phyloP scores from a whole-genome alignment of 1,140 invertebrate genomes.

The Saccostrea glomerata region DNA sequence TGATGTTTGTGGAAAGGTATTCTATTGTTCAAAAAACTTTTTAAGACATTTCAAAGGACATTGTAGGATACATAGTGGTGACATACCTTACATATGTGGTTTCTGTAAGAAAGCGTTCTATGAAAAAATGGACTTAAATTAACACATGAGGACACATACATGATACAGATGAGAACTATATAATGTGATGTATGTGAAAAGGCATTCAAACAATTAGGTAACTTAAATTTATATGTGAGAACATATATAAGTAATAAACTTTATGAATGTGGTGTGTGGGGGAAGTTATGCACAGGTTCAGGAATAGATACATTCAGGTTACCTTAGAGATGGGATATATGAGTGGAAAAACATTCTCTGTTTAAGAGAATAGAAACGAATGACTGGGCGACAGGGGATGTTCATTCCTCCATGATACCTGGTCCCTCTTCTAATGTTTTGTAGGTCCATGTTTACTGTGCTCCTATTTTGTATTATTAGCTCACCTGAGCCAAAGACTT shows the following conservation, averaged over 20 bases:
- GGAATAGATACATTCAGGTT: slow-evolving; percentile 6
- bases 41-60: too few relatives aligned
- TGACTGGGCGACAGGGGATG: too few relatives aligned
- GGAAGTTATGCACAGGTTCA: slow-evolving; percentile 38
- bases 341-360: too few relatives aligned
- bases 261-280: slow-evolving; percentile 38
- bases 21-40: not conserved
- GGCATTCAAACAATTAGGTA: not conserved
- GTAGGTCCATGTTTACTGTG: too few relatives aligned
- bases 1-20: slow-evolving; percentile 22
- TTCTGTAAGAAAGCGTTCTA: slow-evolving; percentile 33
- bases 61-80: not conserved
- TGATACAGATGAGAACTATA: too few relatives aligned
- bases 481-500: too few relatives aligned
- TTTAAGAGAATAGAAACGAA: too few relatives aligned
- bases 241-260: slow-evolving; percentile 35
- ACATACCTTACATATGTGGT: not conserved
- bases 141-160: slow-evolving; percentile 18
- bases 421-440: too few relatives aligned
- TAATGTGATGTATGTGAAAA: too few relatives aligned
- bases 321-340: not conserved
- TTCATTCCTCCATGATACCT: too few relatives aligned
- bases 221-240: slow-evolving; percentile 19
- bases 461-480: too few relatives aligned
- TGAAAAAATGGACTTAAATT: slow-evolving; percentile 10